Conservation (phyloP, 2,113 vertebrate genomes). For the Catagonus wagneri region DNA sequence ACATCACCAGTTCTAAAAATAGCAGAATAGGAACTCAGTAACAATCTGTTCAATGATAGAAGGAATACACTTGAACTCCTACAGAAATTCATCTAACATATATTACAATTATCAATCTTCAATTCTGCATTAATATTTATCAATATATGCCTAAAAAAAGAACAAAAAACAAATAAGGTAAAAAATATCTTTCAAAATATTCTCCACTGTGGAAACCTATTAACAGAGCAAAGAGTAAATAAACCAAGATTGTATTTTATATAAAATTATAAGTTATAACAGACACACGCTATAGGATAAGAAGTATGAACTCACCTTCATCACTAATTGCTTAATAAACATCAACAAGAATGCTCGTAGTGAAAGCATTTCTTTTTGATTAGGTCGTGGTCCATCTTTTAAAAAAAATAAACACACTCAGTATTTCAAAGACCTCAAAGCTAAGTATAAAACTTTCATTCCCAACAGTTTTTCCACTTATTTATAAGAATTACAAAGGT, state of each 20-base stretch:
- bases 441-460: slow-evolving; percentile 8
- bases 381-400: slow-evolving; percentile 95
- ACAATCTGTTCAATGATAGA: neutral
- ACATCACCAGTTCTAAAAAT: neutral
- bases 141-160: neutral
- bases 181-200: slow-evolving; percentile 42
- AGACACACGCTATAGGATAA: neutral
- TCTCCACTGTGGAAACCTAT: neutral
- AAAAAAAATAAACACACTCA: slow-evolving; percentile 40
- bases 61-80: neutral
- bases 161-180: slow-evolving; percentile 5
- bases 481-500: slow-evolving; percentile 13
- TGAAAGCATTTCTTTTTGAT: slow-evolving; percentile 94
- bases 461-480: slow-evolving; percentile 5
- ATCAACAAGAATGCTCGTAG: slow-evolving; percentile 95
- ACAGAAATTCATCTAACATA: neutral
- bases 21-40: neutral
- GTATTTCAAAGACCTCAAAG: slow-evolving; percentile 18
- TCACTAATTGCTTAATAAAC: slow-evolving; percentile 98
- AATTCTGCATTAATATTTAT: neutral
- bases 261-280: slow-evolving; percentile 1
- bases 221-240: neutral
- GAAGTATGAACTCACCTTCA: slow-evolving; percentile 92
- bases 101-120: neutral
- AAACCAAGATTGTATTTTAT: slow-evolving; percentile 4